Evolutionary conservation across 2,113 vertebrate species (phyloP).

Genomic region (Proteles cristata): DNA sequence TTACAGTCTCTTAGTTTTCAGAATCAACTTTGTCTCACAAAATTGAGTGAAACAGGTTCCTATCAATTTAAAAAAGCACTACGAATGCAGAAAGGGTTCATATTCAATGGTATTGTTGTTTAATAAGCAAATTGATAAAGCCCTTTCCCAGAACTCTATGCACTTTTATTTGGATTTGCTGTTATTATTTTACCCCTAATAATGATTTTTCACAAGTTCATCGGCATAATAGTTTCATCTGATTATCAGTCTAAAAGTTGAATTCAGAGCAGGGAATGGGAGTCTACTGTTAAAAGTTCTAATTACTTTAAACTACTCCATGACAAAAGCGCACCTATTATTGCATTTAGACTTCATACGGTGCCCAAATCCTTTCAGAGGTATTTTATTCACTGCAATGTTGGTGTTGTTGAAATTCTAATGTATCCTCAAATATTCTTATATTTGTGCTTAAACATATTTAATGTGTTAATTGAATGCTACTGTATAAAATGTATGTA

Average conservation of each 20-base stretch:
- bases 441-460: background rate
- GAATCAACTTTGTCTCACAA: background rate
- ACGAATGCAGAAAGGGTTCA: background rate
- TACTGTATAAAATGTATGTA: background rate
- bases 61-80: background rate
- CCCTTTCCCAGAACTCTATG: background rate
- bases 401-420: background rate
- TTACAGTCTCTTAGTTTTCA: background rate
- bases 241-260: background rate
- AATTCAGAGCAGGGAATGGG: background rate
- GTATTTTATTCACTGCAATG: background rate
- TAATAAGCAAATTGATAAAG: background rate
- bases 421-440: background rate
- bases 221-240: background rate
- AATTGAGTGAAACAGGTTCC: background rate
- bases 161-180: background rate
- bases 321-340: background rate
- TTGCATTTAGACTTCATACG: background rate
- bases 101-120: background rate
- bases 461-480: background rate
- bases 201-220: background rate
- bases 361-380: background rate
- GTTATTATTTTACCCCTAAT: background rate
- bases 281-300: background rate
- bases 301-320: background rate